phyloP scores from a whole-genome alignment of 2,113 vertebrate species.

The Mustela lutreola region DNA sequence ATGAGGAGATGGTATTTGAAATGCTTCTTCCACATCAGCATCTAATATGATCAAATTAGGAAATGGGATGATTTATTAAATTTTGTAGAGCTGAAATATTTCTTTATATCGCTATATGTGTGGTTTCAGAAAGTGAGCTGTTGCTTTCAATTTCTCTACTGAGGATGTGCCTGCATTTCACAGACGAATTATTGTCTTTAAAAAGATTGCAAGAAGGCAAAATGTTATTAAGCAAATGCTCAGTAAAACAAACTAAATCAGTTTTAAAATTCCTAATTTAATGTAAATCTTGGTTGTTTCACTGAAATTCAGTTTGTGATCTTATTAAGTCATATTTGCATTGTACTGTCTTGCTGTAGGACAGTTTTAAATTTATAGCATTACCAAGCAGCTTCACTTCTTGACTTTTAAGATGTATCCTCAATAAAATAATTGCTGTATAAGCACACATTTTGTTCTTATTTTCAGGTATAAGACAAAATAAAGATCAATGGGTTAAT shows the following conservation, averaged over 20 bases:
- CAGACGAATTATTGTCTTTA: conserved; percentile 91
- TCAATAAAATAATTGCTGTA: conserved; percentile 81
- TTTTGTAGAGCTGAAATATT: conserved; percentile 91
- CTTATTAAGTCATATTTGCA: conserved; percentile 93
- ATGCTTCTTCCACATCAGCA: conserved; percentile 93
- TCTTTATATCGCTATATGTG: conserved; percentile 88
- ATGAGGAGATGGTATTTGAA: conserved; percentile 92
- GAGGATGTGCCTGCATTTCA: conserved; percentile 87
- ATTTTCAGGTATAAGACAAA: conserved; percentile 75
- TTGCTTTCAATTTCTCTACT: conserved; percentile 92
- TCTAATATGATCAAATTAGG: conserved; percentile 95
- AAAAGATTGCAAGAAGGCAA: conserved; percentile 90
- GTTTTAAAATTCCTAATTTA: conserved; percentile 92
- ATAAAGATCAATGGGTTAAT: conserved; percentile 68
- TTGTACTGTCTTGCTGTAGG: conserved; percentile 88
- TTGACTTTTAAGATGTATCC: conserved; percentile 80
- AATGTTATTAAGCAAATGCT: conserved; percentile 95
- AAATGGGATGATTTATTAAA: conserved; percentile 94
- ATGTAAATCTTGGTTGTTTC: conserved; percentile 92
- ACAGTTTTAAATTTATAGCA: conserved; percentile 90
- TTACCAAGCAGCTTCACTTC: conserved; percentile 85
- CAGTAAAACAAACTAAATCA: conserved; percentile 93
- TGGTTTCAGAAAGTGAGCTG: conserved; percentile 91
- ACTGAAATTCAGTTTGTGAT: conserved; percentile 92
- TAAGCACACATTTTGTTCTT: conserved; percentile 73